Evolutionary conservation across 2,888 invertebrate species (phyloP), one percentile per base, ranked within the genome.

Genomic region (Morinoia aosen): DNA sequence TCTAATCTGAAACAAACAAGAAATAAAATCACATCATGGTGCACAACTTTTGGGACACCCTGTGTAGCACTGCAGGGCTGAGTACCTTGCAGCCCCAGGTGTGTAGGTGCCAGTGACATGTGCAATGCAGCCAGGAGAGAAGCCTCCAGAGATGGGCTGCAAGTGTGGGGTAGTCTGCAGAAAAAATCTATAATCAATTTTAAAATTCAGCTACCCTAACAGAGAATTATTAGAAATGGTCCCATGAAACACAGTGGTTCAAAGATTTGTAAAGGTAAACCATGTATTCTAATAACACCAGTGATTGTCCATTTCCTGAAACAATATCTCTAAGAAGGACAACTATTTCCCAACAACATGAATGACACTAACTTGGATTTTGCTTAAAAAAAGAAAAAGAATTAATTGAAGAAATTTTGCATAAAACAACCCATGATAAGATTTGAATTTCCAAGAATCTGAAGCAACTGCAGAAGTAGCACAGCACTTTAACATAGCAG

Each of bases 51-150:
- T 48, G 48, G 48, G 48, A 48, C 48, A 48, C 48, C 48, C 2
- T 48, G 48, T 48, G 48, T 48, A 48, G 48, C 48, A 48, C 48
- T 48, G 5, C 48, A 10, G 25, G 25, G 76, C 76, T 76, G n/a
- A 57, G 33, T 61, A 96, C 96, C 96, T 96, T 61, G 88, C 95
- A 3, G 96, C 96, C 48, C 58, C 61, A 56, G 96, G 96, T 14
- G 95, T 95, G 93, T 95, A 96, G 19, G 96, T 96, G 61, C 96
- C 96, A 0, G 96, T 96, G 48, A 96, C 95, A 56, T 96, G 96
- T 58, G 95, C 95, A 88, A 96, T 95, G 58, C 94, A 94, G 33
- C 96, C 96, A 33, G 96, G 96, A 58, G 95, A 10, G 58, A 95
- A 96, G 19, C 96, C 96, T 90, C 96, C 96, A 61, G 96, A 94